Evolutionary conservation across 2,113 vertebrate genomes (phyloP), one percentile per base, ranked within the genome.

Genomic region (Eulemur rufifrons): DNA sequence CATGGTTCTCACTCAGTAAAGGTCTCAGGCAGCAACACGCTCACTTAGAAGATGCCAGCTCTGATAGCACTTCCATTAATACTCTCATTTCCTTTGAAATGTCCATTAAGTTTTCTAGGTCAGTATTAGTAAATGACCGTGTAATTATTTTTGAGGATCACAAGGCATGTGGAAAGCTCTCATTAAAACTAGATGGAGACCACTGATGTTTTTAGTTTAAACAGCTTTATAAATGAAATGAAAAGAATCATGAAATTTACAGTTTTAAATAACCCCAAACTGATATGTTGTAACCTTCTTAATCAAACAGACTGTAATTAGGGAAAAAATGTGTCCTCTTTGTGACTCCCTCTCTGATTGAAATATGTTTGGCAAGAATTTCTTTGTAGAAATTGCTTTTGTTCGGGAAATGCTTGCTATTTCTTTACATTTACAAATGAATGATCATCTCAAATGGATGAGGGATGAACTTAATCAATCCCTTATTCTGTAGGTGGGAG

Each of bases 321-420:
- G 61, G 82, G 71, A 71, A 78, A 29, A 78, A 25, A 42, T 5
- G 47, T 37, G 27, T 13, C 23, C 9, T 77, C 74, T 56, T 83
- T 64, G 45, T 83, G 76, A 87, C 71, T 97, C 80, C 77, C 20
- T 77, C 45, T 94, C 52, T 45, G 71, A 89, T 47, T 23, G 47
- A 76, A 91, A 91, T 69, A 54, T 4, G 13, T 93, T 89, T 95
- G 90, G 69, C 88, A 94, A 71, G 63, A 69, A 95, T 71, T 86
- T 94, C 34, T 94, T 66, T 92, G 84, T 50, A 93, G 83, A 95
- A 89, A 93, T 80, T 78, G n/a, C n/a, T 94, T 95, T 95, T 91
- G 34, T 90, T 89, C 56, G 64, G 50, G 32, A 95, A 97, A 78
- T 14, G 17, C 61, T 84, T 91, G 47, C 39, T 73, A 34, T 91